A percentile compares a stretch with the other conserved stretches of the same genome.
phyloP scores from a whole-genome alignment of 1,140 invertebrate species.

The Pygmarrhopalites habei region DNA sequence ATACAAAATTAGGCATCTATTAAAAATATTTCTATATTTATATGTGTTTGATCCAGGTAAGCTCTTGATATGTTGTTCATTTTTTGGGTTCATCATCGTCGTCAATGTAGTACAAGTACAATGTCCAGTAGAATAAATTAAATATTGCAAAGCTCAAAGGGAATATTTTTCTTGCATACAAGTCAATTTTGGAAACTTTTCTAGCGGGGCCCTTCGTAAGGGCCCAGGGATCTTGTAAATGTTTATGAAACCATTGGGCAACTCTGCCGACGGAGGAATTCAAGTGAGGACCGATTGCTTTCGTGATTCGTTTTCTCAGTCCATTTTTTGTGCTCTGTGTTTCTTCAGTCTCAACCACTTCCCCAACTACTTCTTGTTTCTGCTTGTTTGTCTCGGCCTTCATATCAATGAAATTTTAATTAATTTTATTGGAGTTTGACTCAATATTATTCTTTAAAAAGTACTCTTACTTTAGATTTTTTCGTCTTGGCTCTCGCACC shows the following conservation, averaged over 20 bases:
- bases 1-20: too few relatives aligned
- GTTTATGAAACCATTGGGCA: slow-evolving; percentile 24
- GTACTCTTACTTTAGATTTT: slow-evolving; percentile 12
- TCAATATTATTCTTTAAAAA: background rate
- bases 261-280: background rate
- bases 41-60: background rate
- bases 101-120: slow-evolving; percentile 45
- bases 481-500: slow-evolving; percentile 42
- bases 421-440: background rate
- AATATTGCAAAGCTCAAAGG: slow-evolving; percentile 48
- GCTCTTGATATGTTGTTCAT: background rate
- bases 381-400: background rate
- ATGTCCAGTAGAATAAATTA: slow-evolving; percentile 51
- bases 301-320: background rate
- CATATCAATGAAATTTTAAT: background rate
- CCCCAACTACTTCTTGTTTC: background rate
- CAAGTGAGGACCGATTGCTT: too few relatives aligned
- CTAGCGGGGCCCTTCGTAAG: slow-evolving; percentile 16
- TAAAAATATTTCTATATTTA: too few relatives aligned
- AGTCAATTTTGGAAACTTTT: slow-evolving; percentile 49
- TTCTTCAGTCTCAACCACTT: too few relatives aligned
- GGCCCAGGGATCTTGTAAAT: slow-evolving; percentile 32
- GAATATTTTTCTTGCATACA: slow-evolving; percentile 48
- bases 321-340: background rate
- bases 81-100: slow-evolving; percentile 41